Evolutionary conservation across 2,888 invertebrate genomes (phyloP).

Genomic region (Nephrotoma appendiculata): DNA sequence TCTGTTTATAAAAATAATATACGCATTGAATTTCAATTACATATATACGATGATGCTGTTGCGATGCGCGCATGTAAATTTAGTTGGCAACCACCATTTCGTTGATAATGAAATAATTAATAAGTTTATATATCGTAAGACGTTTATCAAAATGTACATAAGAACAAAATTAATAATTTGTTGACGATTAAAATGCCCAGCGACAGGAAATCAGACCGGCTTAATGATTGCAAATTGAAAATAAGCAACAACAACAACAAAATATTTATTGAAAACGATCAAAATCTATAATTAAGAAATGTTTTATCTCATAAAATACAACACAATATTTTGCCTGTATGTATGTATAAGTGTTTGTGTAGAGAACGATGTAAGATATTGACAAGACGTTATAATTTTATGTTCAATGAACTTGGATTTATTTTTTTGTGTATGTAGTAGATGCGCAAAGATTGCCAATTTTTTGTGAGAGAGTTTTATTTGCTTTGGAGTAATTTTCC

Average conservation of each 20-base stretch:
- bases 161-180: neutral
- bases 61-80: neutral
- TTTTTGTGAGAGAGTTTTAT: neutral
- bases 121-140: neutral
- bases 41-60: neutral
- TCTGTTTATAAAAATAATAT: neutral
- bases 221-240: neutral
- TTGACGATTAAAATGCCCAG: neutral
- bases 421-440: neutral
- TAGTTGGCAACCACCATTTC: neutral
- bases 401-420: neutral
- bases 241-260: neutral
- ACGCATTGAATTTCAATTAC: neutral
- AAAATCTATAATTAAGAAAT: neutral
- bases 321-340: neutral
- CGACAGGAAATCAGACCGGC: neutral
- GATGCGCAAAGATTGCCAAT: neutral
- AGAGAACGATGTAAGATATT: neutral
- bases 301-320: neutral
- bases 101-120: neutral
- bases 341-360: too few species aligned
- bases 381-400: neutral
- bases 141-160: neutral
- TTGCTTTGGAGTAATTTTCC: neutral
- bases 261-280: neutral